A percentile compares a stretch with the other conserved stretches of the same genome.
Evolutionary conservation across 2,888 invertebrate species (phyloP).

Genomic region (Drosophila neotestacea): DNA sequence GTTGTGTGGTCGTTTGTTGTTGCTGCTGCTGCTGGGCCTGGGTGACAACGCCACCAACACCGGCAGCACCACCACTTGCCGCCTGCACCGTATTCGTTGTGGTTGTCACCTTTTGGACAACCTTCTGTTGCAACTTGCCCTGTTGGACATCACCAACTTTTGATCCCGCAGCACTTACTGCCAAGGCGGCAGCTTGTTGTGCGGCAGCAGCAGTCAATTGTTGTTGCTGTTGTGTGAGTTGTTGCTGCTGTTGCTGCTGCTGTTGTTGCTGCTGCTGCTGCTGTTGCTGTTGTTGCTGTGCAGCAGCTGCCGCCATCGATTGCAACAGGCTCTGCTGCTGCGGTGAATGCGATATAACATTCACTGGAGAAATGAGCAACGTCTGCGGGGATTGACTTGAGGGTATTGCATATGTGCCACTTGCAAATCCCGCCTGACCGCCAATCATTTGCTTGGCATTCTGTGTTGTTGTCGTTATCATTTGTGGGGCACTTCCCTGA

Average conservation of each 20-base stretch:
- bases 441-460: constrained; percentile 89
- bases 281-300: constrained; percentile 75
- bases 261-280: constrained; percentile 73
- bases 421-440: constrained; percentile 82
- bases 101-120: constrained; percentile 86
- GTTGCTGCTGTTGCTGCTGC: constrained; percentile 69
- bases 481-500: constrained; percentile 93
- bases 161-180: constrained; percentile 26
- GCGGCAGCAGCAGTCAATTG: constrained; percentile 53
- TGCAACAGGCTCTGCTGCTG: constrained; percentile 85
- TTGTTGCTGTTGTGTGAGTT: constrained; percentile 54
- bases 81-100: constrained; percentile 82
- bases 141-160: constrained; percentile 72
- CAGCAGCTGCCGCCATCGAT: constrained; percentile 76
- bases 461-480: constrained; percentile 90
- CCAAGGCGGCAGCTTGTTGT: constrained; percentile 59
- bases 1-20: constrained; percentile 87
- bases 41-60: constrained; percentile 23
- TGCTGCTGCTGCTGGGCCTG: constrained; percentile 73
- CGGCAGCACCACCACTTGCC: constrained; percentile 46
- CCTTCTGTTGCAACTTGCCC: constrained; percentile 86
- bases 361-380: constrained; percentile 88
- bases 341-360: constrained; percentile 83
- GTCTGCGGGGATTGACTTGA: constrained; percentile 92
- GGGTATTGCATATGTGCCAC: constrained; percentile 90